These are phyloP conservation scores for Leptopterna dolabrata DNA, from an alignment of 2,888 invertebrate genomes.

Conservation along the genomic window DNA sequence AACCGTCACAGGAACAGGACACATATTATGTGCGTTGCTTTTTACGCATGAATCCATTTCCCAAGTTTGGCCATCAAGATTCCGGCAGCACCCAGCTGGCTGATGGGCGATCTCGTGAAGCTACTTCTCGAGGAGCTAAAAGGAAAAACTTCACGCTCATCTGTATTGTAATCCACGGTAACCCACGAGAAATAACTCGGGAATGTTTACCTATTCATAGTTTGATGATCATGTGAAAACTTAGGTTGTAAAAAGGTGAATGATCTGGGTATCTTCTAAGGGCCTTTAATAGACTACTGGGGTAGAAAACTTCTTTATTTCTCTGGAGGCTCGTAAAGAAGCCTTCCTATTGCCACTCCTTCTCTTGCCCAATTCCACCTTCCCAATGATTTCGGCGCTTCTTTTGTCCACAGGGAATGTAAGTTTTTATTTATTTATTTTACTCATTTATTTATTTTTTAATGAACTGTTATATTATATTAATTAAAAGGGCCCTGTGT, in stretches of 20 bases:
- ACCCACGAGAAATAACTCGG: conserved; percentile 30
- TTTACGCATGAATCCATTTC: no score
- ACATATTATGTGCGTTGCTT: no score
- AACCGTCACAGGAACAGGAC: no score
- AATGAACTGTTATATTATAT: no score
- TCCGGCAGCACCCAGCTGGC: neutral
- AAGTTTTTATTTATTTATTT: no score
- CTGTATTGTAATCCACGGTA: conserved; percentile 32
- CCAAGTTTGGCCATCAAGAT: neutral
- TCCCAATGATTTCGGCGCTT: neutral
- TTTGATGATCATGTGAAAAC: conserved; percentile 48
- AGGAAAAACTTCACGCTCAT: conserved; percentile 12
- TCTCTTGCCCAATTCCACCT: neutral
- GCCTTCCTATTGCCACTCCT: neutral
- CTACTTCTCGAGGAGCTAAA: neutral
- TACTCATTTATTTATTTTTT: no score
- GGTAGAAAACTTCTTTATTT: conserved; percentile 45
- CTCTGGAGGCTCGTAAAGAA: conserved; percentile 43
- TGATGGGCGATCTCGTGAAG: neutral
- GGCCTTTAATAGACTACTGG: conserved; percentile 37
- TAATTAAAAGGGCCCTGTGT: no score
- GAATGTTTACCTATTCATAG: conserved; percentile 43
- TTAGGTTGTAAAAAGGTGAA: conserved; percentile 38
- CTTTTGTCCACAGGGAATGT: no score
- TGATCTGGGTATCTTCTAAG: neutral